phyloP scores from a whole-genome alignment of 2,888 invertebrate species.

The Arrhopalites spinosus region DNA sequence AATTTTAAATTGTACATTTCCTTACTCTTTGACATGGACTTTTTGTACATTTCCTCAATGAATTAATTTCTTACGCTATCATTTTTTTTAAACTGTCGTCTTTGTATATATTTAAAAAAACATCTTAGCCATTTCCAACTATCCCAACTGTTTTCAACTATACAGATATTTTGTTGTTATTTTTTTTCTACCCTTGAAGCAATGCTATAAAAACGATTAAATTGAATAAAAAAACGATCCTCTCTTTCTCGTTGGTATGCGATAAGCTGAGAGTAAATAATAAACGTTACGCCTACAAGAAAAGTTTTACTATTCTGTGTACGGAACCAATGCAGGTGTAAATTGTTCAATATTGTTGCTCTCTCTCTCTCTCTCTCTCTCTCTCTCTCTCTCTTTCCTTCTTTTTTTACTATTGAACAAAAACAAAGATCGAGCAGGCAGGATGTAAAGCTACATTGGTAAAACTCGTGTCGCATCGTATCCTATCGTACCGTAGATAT shows the following conservation, averaged over 20 bases:
- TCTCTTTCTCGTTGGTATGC: too few relatives aligned
- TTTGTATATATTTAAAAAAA: too few relatives aligned
- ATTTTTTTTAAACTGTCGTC: not conserved
- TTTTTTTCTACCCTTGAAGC: too few relatives aligned
- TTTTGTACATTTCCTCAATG: not conserved
- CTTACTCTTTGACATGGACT: not conserved
- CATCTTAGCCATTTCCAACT: too few relatives aligned
- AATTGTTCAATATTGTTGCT: constrained; percentile 15
- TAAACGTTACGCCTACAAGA: constrained; percentile 3
- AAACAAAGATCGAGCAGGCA: not conserved
- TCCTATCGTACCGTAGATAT: too few relatives aligned
- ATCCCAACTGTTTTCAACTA: too few relatives aligned
- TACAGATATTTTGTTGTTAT: too few relatives aligned
- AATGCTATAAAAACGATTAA: too few relatives aligned
- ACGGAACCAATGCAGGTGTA: constrained; percentile 24
- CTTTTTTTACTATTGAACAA: too few relatives aligned
- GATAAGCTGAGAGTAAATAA: not conserved
- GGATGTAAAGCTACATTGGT: not conserved
- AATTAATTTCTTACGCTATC: not conserved
- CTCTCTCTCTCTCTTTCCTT: not conserved
- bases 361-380: not conserved
- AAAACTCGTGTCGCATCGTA: not conserved
- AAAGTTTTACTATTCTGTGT: constrained; percentile 8
- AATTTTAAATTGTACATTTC: not conserved
- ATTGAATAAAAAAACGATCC: too few relatives aligned